Evolutionary conservation across 2,888 invertebrate genomes (phyloP), one percentile per base, ranked within the genome.

Genomic region (Exocentrus adspersus): DNA sequence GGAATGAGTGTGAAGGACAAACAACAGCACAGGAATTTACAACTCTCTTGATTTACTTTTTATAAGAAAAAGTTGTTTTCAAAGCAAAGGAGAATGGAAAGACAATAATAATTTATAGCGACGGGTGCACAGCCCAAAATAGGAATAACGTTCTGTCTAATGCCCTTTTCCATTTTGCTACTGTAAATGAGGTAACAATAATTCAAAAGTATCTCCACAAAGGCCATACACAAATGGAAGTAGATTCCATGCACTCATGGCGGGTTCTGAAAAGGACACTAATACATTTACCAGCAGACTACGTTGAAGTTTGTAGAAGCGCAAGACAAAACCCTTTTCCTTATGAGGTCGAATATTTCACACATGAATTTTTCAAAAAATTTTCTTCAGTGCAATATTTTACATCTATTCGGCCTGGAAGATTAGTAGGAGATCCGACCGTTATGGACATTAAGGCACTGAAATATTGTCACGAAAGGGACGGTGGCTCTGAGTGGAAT

Each of bases 81-180:
- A 21, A 51, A 54, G 17, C 20, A 42, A 24, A 54, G 5, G 19
- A 42, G 20, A 21, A 20, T 43, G n/a, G 54, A 54, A 54, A 54
- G 16, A 54, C 45, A 3, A 60, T 64, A 28, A 60, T 63, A 41
- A 21, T 63, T 17, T 52, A 48, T 16, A 60, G 57, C 52, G 64
- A 64, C 43, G 52, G 57, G n/a, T 61, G 64, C 52, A 64, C 60
- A 6, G 50, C 37, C 9, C 61, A 61, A 43, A 64, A 64, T 51
- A 51, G 60, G 30, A 64, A 64, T 51, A 12, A 28, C 14, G 37
- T 24, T 2, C 32, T 63, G 19, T 41, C 46, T 28, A 60, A 60
- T 53, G 60, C 52, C 20, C 52, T 64, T 37, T 54, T 19, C 45
- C 41, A 64, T 42, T 32, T 60, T 16, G 37, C 59, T 12, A 37